Evolutionary conservation across 2,797 vertebrate species (phyloP).

Genomic region (Tolypeutes matacus): DNA sequence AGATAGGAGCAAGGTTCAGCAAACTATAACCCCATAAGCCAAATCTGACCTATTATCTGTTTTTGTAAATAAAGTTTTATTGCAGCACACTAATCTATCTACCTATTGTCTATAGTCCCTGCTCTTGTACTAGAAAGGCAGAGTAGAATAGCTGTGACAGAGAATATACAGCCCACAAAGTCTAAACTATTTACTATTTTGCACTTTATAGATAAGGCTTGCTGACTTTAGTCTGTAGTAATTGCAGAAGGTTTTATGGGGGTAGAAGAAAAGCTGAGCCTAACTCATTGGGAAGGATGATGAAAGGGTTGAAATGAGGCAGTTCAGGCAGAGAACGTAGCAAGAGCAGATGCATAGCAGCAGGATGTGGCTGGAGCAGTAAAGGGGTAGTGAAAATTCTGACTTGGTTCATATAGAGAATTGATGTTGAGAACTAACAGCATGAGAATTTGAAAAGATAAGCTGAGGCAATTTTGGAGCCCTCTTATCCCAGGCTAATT

Average conservation of each 20-base stretch:
- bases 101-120: background rate
- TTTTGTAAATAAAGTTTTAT: background rate
- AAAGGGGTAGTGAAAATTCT: background rate
- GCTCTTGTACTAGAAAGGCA: background rate
- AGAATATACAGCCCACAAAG: background rate
- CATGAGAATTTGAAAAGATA: background rate
- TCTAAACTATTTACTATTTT: background rate
- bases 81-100: background rate
- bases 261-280: background rate
- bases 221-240: background rate
- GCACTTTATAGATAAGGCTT: background rate
- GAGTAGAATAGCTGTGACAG: background rate
- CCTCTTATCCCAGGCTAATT: background rate
- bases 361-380: background rate
- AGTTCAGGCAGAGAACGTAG: background rate
- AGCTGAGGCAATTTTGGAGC: background rate
- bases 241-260: background rate
- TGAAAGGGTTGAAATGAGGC: background rate
- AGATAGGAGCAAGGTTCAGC: background rate
- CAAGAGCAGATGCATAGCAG: background rate
- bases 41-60: background rate
- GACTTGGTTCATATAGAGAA: background rate
- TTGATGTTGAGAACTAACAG: background rate
- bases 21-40: background rate
- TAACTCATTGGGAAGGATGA: background rate